phyloP scores from a whole-genome alignment of 2,888 invertebrate genomes.

The Uropetala carovei region DNA sequence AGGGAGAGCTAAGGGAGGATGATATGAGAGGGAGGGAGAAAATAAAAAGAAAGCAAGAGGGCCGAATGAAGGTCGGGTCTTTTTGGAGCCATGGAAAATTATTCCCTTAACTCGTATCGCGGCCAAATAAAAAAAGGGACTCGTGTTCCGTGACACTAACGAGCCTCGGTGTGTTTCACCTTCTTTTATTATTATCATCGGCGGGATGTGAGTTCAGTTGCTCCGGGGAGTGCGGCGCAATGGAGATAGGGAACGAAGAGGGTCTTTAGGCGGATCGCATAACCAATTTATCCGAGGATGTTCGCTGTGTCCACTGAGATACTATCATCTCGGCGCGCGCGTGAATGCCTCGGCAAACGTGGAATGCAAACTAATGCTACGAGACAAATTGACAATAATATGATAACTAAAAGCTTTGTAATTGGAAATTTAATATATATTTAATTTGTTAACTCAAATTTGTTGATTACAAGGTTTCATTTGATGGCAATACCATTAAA shows the following conservation, averaged over 20 bases:
- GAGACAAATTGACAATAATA: too few relatives aligned
- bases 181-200: not conserved
- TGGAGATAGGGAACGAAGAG: not conserved
- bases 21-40: not conserved
- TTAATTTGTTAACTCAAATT: too few relatives aligned
- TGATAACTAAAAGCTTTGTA: too few relatives aligned
- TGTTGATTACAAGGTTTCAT: too few relatives aligned
- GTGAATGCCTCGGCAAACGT: too few relatives aligned
- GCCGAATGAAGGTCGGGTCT: not conserved
- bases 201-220: not conserved
- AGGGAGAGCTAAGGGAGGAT: not conserved
- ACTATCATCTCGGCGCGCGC: too few relatives aligned
- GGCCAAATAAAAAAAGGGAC: not conserved
- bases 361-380: too few relatives aligned
- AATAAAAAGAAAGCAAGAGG: not conserved
- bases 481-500: too few relatives aligned
- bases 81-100: not conserved
- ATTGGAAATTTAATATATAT: too few relatives aligned
- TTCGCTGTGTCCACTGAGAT: too few relatives aligned
- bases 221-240: not conserved
- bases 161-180: not conserved
- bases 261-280: not conserved
- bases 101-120: not conserved
- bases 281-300: slow-evolving; percentile 8
- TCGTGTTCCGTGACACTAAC: not conserved